These are phyloP conservation scores for Ceraclea dissimilis DNA, from an alignment of 2,888 invertebrate species.

Conservation along the genomic window DNA sequence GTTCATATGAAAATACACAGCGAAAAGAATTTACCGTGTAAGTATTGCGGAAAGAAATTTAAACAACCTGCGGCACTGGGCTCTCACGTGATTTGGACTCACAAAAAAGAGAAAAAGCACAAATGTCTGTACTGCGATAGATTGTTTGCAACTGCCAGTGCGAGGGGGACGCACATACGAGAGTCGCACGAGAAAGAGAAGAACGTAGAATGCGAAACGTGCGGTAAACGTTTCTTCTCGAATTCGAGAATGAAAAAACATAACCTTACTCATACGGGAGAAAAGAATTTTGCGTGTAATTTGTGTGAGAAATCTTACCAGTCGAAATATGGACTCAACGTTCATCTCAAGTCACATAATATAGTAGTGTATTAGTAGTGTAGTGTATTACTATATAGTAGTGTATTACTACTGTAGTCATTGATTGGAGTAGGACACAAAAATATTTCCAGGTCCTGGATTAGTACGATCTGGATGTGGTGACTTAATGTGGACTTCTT, in stretches of 20 bases:
- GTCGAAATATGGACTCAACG: conserved; percentile 44
- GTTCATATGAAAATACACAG: conserved; percentile 45
- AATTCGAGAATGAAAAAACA: conserved; percentile 32
- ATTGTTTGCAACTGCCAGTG: conserved; percentile 43
- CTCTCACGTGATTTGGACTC: conserved; percentile 44
- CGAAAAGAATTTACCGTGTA: conserved; percentile 38
- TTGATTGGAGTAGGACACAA: too few relatives aligned
- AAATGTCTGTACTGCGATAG: conserved; percentile 45
- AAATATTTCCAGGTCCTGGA: too few relatives aligned
- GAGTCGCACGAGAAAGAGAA: conserved; percentile 46
- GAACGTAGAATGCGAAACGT: conserved; percentile 43
- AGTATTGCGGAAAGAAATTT: conserved; percentile 44
- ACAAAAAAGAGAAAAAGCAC: conserved; percentile 42
- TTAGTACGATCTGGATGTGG: too few relatives aligned
- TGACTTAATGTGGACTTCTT: too few relatives aligned
- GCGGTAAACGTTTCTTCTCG: conserved; percentile 33
- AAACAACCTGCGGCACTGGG: conserved; percentile 44
- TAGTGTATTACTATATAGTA: too few relatives aligned
- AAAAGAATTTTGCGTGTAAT: conserved; percentile 45
- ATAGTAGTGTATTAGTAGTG: not conserved
- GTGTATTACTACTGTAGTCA: too few relatives aligned
- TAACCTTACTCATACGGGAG: conserved; percentile 43
- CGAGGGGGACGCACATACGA: conserved; percentile 41
- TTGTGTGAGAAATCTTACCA: conserved; percentile 46
- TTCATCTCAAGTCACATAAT: conserved; percentile 39